Percentiles rank a stretch among this genome's conserved stretches.
phyloP scores from a whole-genome alignment of 2,113 vertebrate species.

The Lethenteron reissneri region DNA sequence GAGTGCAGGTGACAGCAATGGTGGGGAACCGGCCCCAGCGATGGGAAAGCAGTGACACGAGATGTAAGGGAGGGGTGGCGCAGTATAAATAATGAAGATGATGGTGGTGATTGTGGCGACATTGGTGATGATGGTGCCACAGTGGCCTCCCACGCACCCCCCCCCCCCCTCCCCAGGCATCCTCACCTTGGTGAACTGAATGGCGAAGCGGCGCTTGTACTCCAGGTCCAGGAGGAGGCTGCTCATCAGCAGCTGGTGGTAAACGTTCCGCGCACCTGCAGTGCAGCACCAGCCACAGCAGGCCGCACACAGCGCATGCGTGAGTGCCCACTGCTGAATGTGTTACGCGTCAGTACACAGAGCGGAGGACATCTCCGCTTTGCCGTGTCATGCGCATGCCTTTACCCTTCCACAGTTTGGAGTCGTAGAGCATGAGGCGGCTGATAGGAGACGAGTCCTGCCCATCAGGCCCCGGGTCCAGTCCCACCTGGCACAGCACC shows the following conservation, averaged over 20 bases:
- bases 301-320: background rate
- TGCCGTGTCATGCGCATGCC: no score
- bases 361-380: no score
- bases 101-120: no score
- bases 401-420: constrained; percentile 91
- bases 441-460: constrained; percentile 72
- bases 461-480: constrained; percentile 49
- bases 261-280: constrained; percentile 69
- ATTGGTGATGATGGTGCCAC: no score
- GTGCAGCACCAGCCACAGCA: background rate
- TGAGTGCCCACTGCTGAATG: background rate
- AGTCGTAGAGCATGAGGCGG: constrained; percentile 76
- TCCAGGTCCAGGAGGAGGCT: constrained; percentile 93
- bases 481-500: constrained; percentile 70
- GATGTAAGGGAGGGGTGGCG: no score
- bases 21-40: no score
- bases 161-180: no score
- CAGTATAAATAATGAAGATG: no score
- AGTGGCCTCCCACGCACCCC: no score
- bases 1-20: no score
- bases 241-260: constrained; percentile 95
- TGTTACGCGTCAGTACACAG: background rate
- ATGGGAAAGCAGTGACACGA: no score
- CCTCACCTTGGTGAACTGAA: constrained; percentile 85
- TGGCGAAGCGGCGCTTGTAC: constrained; percentile 79